Evolutionary conservation across 1,140 invertebrate species (phyloP).

Genomic region (Tetramorium simillimum): DNA sequence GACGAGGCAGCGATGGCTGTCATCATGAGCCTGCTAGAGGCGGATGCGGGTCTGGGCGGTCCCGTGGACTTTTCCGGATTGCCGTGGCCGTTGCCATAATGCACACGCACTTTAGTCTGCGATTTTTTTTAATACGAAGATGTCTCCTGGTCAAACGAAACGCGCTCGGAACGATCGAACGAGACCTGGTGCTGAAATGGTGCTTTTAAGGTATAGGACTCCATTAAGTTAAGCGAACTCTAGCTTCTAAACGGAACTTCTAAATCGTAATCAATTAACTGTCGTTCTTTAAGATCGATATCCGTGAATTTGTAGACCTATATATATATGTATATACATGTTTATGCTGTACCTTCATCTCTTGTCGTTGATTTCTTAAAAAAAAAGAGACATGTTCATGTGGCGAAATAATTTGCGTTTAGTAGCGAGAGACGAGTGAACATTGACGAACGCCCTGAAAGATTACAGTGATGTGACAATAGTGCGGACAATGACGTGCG

Average conservation of each 20-base stretch:
- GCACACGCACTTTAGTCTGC: slow-evolving; percentile 26
- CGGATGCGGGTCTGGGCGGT: slow-evolving; percentile 89
- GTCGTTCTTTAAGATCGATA: slow-evolving; percentile 10
- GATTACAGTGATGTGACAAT: slow-evolving; percentile 32
- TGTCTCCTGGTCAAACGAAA: background rate
- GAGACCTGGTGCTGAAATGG: slow-evolving; percentile 66
- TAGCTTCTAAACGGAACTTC: slow-evolving; percentile 21
- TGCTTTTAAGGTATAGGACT: slow-evolving; percentile 55
- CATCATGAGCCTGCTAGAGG: slow-evolving; percentile 96
- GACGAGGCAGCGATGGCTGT: slow-evolving; percentile 97
- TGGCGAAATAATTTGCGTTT: background rate
- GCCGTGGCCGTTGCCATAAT: slow-evolving; percentile 93
- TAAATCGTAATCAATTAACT: background rate
- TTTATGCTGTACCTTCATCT: background rate
- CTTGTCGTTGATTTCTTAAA: background rate
- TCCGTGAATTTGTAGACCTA: slow-evolving; percentile 9
- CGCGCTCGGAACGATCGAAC: background rate
- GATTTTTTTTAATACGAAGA: slow-evolving; percentile 3
- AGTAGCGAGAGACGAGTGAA: background rate
- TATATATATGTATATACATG: background rate
- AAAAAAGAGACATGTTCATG: background rate
- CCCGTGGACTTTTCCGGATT: slow-evolving; percentile 94
- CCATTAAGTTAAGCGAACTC: background rate
- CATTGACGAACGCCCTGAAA: slow-evolving; percentile 1
- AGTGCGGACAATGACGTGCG: slow-evolving; percentile 28